Percentiles rank a stretch among this genome's conserved stretches.
phyloP scores from a whole-genome alignment of 2,888 invertebrate genomes.

The Lepeophtheirus nordmannii region DNA sequence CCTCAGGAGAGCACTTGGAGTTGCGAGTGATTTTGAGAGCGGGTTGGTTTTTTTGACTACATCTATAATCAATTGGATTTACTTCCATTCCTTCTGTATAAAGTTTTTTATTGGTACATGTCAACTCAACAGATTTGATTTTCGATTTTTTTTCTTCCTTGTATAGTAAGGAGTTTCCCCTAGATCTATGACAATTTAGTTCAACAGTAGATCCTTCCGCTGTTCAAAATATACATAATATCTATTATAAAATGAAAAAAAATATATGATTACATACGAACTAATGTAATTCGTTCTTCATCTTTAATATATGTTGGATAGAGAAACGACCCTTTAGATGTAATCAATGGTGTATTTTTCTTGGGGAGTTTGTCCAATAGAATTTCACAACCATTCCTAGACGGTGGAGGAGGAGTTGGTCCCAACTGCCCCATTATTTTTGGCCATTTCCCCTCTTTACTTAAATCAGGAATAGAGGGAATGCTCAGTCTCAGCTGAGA shows the following conservation, averaged over 20 bases:
- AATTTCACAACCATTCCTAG: not conserved
- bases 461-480: constrained; percentile 18
- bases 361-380: not conserved
- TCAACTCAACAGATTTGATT: not conserved
- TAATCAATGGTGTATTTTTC: not conserved
- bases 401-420: not conserved
- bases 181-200: not conserved
- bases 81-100: not conserved
- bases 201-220: not conserved
- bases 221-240: not conserved
- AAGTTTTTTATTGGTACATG: not conserved
- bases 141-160: not conserved
- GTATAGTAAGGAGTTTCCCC: not conserved
- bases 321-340: not conserved
- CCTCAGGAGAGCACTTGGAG: not conserved
- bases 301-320: constrained; percentile 7
- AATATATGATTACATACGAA: not conserved
- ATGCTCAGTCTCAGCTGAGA: constrained; percentile 16
- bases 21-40: not conserved
- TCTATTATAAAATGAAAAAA: not conserved
- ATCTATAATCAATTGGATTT: not conserved
- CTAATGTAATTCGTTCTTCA: not conserved
- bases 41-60: not conserved
- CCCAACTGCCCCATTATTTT: not conserved
- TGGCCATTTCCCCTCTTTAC: not conserved